Conservation (phyloP, 53 echinoderm and acorn worm species). For the Zoroaster sp. region DNA sequence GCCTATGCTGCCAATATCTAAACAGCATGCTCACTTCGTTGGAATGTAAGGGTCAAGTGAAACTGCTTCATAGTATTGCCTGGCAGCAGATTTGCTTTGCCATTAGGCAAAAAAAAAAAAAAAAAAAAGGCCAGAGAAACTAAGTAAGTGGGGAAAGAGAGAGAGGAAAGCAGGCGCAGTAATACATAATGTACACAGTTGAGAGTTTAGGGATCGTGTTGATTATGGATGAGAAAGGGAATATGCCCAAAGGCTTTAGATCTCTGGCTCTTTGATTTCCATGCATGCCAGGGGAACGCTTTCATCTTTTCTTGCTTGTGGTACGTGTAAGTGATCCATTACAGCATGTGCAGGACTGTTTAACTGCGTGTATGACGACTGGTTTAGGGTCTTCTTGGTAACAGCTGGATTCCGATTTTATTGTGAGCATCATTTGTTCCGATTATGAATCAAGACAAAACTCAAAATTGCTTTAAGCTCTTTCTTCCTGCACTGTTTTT, state of each 20-base stretch:
- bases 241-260: neutral
- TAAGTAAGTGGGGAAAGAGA: neutral
- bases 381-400: too few species aligned
- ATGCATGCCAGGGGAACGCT: neutral
- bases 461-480: too few species aligned
- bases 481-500: too few species aligned
- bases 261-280: neutral
- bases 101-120: conserved; percentile 5
- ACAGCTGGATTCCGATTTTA: too few species aligned
- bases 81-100: neutral
- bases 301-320: neutral
- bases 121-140: too few species aligned
- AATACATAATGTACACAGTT: conserved; percentile 44
- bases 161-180: neutral
- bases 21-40: conserved; percentile 18
- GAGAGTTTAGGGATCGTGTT: conserved; percentile 4
- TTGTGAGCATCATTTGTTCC: too few species aligned
- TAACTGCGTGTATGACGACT: too few species aligned
- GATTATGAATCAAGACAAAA: too few species aligned
- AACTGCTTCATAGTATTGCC: neutral
- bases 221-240: neutral
- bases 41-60: conserved; percentile 49
- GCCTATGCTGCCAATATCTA: neutral
- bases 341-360: neutral
- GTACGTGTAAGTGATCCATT: neutral